These are phyloP conservation scores for Busseola fusca DNA, from an alignment of 2,888 invertebrate species.

Conservation along the genomic window DNA sequence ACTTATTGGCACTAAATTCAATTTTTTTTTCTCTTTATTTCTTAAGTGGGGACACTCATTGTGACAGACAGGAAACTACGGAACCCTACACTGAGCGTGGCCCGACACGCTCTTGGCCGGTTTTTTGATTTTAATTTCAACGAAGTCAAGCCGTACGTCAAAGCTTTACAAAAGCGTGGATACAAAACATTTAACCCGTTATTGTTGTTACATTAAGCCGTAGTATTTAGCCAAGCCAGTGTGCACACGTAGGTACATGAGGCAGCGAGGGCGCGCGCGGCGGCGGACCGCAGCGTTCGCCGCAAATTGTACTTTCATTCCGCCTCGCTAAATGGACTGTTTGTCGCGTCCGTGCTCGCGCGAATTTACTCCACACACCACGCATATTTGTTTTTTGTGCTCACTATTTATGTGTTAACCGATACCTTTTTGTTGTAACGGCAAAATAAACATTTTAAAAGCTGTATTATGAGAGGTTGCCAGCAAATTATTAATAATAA, in stretches of 20 bases:
- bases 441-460: constrained; percentile 37
- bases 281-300: constrained; percentile 66
- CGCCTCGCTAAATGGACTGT: constrained; percentile 74
- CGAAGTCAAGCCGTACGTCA: background rate
- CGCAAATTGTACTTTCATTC: constrained; percentile 81
- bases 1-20: too few species aligned
- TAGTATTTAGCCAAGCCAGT: constrained; percentile 41
- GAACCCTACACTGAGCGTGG: too few species aligned
- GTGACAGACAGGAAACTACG: too few species aligned
- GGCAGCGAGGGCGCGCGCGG: constrained; percentile 53
- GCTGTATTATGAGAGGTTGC: background rate
- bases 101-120: too few species aligned
- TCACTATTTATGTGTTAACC: constrained; percentile 55
- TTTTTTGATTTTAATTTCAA: background rate
- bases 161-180: constrained; percentile 35
- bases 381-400: constrained; percentile 53
- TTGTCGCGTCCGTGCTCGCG: constrained; percentile 66
- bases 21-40: too few species aligned
- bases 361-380: constrained; percentile 59
- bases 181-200: constrained; percentile 36
- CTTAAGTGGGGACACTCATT: too few species aligned
- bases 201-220: constrained; percentile 44
- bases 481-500: constrained; percentile 9
- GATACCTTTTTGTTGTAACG: constrained; percentile 46
- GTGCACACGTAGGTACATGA: constrained; percentile 44